phyloP scores from a whole-genome alignment of 2,113 vertebrate genomes.

The Microcebus tavaratra region DNA sequence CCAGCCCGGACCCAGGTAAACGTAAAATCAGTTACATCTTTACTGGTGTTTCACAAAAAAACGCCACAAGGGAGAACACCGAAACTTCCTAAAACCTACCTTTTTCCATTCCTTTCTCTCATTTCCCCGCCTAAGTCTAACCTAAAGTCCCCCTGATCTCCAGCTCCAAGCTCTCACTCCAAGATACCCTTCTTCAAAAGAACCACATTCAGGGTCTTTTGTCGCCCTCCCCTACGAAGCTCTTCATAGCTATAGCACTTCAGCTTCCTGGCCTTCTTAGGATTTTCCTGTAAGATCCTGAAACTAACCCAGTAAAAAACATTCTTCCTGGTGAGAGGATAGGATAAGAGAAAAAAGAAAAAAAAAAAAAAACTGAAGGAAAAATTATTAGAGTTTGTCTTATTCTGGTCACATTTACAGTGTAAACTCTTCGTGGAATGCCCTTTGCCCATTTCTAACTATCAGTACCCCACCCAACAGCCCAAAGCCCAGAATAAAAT shows the following conservation, averaged over 20 bases:
- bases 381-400: background rate
- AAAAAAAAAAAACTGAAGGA: background rate
- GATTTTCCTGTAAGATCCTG: background rate
- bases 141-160: background rate
- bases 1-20: background rate
- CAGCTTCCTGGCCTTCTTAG: background rate
- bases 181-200: background rate
- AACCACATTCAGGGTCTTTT: background rate
- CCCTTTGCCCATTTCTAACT: background rate
- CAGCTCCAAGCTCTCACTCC: background rate
- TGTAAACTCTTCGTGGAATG: background rate
- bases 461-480: background rate
- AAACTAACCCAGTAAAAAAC: slow-evolving; percentile 2
- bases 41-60: background rate
- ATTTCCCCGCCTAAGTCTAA: background rate
- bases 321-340: background rate
- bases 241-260: background rate
- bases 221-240: background rate
- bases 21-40: background rate
- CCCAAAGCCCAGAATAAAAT: background rate
- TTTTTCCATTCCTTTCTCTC: background rate
- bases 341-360: background rate
- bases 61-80: background rate
- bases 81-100: background rate
- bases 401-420: background rate